Evolutionary conservation across 2,113 vertebrate species (phyloP), one percentile per base, ranked within the genome.

Genomic region (Pedetes capensis): DNA sequence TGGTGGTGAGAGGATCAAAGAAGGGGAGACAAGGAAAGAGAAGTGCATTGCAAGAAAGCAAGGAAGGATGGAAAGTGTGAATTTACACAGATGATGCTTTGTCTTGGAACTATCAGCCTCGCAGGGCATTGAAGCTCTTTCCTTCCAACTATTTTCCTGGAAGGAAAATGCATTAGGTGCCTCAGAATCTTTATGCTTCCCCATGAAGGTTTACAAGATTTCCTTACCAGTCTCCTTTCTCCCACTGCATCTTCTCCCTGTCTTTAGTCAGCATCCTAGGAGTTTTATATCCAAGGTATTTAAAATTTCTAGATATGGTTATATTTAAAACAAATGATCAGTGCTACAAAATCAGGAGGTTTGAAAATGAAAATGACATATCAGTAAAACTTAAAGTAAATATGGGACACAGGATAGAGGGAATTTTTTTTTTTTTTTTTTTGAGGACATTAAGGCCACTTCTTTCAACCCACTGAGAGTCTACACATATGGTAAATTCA

Each of bases 311-410:
- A 91, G 64, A 95, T 96, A 94, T 92, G 76, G 94, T 94, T 96
- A 97, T 89, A 96, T 96, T 95, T 88, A 89, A 98, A 98, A 96
- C 91, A 98, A 96, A 84, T 95, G 95, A 96, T 78, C 95, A 89
- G 97, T 97, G 96, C 97, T 97, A 95, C 93, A 96, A 94, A 96
- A 96, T 97, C 96, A 95, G 93, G 96, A 3, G 3, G 90, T 89
- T 97, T 97, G 94, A 97, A 98, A 97, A 93, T 92, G 71, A 94
- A 97, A 98, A 97, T 91, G 92, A 97, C 89, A 96, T 89, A 96
- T 97, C 93, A 95, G 83, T 95, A 74, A 95, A 91, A 87, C 39
- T 34, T 76, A 84, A 76, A 78, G 22, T 23, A 64, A 87, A 39
- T 68, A 76, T 47, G 11, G 37, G n/a, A 51, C 22, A 27, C 91